Conservation (phyloP, 1,140 invertebrate species). For the Megathymus violae region DNA sequence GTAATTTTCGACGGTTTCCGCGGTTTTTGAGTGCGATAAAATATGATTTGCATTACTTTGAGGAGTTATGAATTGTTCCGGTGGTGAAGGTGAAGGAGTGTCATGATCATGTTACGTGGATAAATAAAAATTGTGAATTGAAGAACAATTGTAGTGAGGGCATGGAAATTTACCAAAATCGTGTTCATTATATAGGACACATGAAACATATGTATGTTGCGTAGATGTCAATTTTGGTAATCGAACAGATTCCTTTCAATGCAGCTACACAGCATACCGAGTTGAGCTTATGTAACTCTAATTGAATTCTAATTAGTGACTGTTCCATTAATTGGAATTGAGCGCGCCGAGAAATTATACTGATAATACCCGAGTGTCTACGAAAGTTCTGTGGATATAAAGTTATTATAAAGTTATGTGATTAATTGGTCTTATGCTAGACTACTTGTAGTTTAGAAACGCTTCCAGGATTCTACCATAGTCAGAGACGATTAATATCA, state of each 20-base stretch:
- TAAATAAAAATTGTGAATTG: too few species aligned
- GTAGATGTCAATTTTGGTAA: too few species aligned
- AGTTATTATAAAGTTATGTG: neutral
- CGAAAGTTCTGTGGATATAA: neutral
- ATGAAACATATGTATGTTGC: too few species aligned
- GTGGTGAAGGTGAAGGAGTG: neutral
- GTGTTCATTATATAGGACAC: too few species aligned
- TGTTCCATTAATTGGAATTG: neutral
- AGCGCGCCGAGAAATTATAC: neutral
- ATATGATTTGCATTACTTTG: neutral
- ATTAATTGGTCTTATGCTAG: neutral
- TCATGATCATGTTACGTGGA: too few species aligned
- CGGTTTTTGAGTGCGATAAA: slow-evolving; percentile 3
- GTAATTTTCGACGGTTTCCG: slow-evolving; percentile 14
- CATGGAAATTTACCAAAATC: too few species aligned
- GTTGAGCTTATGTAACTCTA: too few species aligned
- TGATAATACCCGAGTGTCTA: neutral
- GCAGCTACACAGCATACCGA: too few species aligned
- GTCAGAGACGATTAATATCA: too few species aligned
- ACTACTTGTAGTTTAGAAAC: neutral
- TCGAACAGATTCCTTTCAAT: too few species aligned
- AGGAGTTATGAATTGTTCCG: neutral
- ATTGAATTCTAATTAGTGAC: neutral
- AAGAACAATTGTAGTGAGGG: too few species aligned
- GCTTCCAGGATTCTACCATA: neutral